These are phyloP conservation scores for Mixornis gularis DNA, from an alignment of 2,113 vertebrate genomes.

Conservation along the genomic window DNA sequence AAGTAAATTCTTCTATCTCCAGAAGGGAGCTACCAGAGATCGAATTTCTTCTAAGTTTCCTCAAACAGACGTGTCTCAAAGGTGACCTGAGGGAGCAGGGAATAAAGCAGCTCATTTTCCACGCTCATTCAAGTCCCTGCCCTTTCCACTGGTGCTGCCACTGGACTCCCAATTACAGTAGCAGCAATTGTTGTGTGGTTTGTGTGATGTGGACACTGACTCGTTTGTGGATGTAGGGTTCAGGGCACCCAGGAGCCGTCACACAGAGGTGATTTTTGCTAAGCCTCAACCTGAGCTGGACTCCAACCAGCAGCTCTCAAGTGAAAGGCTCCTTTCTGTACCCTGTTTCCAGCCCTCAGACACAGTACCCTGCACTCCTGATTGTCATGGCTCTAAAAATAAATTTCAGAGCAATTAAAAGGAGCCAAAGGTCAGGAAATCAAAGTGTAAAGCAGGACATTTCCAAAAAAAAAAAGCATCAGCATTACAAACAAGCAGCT, in stretches of 20 bases:
- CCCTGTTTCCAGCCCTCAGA: background rate
- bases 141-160: background rate
- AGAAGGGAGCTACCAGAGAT: background rate
- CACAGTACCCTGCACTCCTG: background rate
- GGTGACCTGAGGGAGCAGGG: background rate
- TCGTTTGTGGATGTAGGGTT: background rate
- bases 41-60: background rate
- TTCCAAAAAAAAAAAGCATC: background rate
- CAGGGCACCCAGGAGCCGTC: background rate
- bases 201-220: background rate
- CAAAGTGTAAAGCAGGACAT: background rate
- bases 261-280: background rate
- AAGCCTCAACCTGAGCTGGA: background rate
- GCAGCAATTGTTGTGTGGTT: constrained; percentile 28
- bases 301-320: background rate
- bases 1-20: background rate
- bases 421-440: background rate
- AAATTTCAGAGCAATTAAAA: background rate
- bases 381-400: background rate
- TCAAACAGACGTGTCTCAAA: background rate
- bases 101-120: constrained; percentile 4
- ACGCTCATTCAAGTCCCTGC: background rate
- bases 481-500: background rate
- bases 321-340: constrained; percentile 20
- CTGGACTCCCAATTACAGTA: constrained; percentile 3